Evolutionary conservation across 2,113 vertebrate species (phyloP), one percentile per base, ranked within the genome.

Genomic region (Tychaedon coryphoeus): DNA sequence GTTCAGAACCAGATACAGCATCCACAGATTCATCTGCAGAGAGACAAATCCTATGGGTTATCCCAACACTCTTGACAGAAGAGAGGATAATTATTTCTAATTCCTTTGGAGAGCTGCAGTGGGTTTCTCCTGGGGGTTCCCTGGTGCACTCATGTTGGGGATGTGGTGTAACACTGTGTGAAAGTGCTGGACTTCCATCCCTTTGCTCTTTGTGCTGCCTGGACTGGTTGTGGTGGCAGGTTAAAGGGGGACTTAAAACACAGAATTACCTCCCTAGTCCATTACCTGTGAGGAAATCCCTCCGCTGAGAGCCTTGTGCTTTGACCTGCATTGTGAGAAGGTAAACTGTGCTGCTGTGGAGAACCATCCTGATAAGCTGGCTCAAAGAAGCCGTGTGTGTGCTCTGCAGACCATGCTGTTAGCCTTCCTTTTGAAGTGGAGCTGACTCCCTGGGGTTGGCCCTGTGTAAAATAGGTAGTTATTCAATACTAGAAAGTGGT

Each of bases 401-500:
- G 28, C 71, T 92, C 86, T 92, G 93, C 33, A 87, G 82, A 64
- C 74, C 34, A 43, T 5, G 5, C 31, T 83, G 62, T 82, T 89
- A 81, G 53, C 61, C 79, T 82, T 64, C 74, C 57, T 93, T 91
- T 87, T 62, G n/a, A 73, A 90, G 62, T 50, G 54, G 47, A 83
- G 14, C 78, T 40, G 25, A 54, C 51, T 82, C 74, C 45, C 85
- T 28, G 56, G 56, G 67, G 66, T 48, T 73, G n/a, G 20, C 40
- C 47, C 34, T 62, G 28, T 40, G 43, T 90, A n/a, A 86, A 90
- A 80, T 1, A 91, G 40, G 31, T n/a, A 28, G 31, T 64, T 64
- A 86, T 86, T 86, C 75, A 84, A 88, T 80, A 71, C 24, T 81
- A 67, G 58, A 93, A 94, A 95, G 86, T n/a, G 72, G 73, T 84